Conservation (phyloP, 2,113 vertebrate genomes). For the Uria aalge region DNA sequence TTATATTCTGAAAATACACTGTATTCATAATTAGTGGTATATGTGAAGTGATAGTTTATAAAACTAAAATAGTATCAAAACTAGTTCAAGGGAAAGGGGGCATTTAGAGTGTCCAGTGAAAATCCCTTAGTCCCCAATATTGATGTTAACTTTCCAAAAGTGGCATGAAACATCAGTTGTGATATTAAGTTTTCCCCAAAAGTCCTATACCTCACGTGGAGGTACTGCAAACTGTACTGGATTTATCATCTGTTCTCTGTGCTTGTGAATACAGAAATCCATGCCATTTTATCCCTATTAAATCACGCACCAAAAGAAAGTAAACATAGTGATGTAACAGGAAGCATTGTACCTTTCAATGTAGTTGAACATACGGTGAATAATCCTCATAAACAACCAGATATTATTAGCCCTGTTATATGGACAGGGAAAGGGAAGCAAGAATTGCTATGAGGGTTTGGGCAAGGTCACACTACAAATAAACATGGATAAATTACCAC, state of each 20-base stretch:
- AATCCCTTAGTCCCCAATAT: not conserved
- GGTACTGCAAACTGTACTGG: not conserved
- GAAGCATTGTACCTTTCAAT: not conserved
- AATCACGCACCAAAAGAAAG: not conserved
- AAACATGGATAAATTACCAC: not conserved
- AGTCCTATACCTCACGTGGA: not conserved
- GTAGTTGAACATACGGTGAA: not conserved
- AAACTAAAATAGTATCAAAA: not conserved
- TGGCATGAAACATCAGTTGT: not conserved
- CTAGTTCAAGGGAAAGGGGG: not conserved
- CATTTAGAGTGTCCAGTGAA: not conserved
- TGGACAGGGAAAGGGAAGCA: not conserved
- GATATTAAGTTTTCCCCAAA: not conserved
- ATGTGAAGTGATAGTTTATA: not conserved
- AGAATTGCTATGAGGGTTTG: not conserved
- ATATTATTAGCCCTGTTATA: not conserved
- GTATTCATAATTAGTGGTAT: not conserved
- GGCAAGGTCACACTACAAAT: not conserved
- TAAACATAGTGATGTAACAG: not conserved
- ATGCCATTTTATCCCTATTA: not conserved
- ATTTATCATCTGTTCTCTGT: not conserved
- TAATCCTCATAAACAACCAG: not conserved
- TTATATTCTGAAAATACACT: not conserved
- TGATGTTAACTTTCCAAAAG: not conserved
- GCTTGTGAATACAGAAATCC: not conserved